Percentiles rank a stretch among this genome's conserved stretches.
phyloP scores from a whole-genome alignment of 2,113 vertebrate genomes.

The Bambusicola thoracicus region DNA sequence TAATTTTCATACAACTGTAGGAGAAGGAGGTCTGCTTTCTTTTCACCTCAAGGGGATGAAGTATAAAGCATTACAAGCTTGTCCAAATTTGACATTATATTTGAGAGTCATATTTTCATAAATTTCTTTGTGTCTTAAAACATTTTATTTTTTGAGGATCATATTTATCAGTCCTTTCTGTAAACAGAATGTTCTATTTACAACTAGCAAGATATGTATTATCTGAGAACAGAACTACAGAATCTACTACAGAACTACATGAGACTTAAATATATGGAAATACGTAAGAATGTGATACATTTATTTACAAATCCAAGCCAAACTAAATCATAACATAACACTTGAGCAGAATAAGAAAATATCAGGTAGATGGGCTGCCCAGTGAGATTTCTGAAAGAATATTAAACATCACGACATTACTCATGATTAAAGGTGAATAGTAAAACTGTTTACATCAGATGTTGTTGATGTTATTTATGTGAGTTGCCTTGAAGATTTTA shows the following conservation, averaged over 20 bases:
- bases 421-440: background rate
- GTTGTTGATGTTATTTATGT: slow-evolving; percentile 25
- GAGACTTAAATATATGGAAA: background rate
- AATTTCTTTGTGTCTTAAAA: background rate
- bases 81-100: background rate
- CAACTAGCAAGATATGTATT: background rate
- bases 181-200: background rate
- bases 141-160: background rate
- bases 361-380: background rate
- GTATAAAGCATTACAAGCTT: background rate
- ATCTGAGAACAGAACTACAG: background rate
- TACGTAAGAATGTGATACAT: background rate
- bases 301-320: background rate
- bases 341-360: background rate
- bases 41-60: background rate
- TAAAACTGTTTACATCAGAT: slow-evolving; percentile 10
- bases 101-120: background rate
- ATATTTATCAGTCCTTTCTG: background rate
- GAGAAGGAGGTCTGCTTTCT: background rate
- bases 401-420: background rate
- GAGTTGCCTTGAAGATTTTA: slow-evolving; percentile 32
- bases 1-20: background rate
- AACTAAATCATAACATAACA: background rate
- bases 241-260: background rate
- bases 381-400: background rate